A percentile compares a stretch with the other conserved stretches of the same genome.
Conservation (phyloP, 2,113 vertebrate species). For the Bubalus kerabau region DNA sequence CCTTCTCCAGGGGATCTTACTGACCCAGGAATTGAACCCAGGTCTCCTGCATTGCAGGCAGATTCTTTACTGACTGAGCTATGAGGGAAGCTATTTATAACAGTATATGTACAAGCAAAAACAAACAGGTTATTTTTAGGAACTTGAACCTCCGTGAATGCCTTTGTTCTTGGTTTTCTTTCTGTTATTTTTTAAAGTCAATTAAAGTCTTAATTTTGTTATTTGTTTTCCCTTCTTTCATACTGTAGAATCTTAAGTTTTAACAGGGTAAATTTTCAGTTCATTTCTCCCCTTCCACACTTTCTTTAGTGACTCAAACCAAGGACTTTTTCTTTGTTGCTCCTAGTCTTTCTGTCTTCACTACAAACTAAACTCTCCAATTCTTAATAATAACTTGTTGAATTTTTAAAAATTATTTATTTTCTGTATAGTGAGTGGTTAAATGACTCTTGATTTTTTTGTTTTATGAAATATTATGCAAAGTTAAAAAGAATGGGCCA, state of each 20-base stretch:
- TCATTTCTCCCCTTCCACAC: neutral
- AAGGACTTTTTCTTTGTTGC: neutral
- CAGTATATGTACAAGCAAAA: neutral
- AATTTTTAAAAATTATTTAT: neutral
- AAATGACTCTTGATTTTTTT: neutral
- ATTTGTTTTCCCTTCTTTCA: neutral
- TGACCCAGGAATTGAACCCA: neutral
- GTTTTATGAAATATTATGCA: neutral
- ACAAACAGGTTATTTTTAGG: neutral
- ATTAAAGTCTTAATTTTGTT: constrained; percentile 1
- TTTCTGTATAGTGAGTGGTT: neutral
- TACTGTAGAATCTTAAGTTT: neutral
- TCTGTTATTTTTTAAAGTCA: neutral
- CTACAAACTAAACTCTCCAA: neutral
- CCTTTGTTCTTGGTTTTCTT: constrained; percentile 22
- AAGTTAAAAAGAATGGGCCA: neutral
- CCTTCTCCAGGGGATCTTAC: neutral
- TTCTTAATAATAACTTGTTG: neutral
- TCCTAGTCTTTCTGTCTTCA: neutral
- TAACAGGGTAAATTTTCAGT: neutral
- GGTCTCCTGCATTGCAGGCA: neutral
- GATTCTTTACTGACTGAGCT: neutral
- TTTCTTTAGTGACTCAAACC: neutral
- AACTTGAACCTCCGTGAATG: neutral
- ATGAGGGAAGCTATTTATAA: neutral